Percentiles rank a stretch among this genome's conserved stretches.
Evolutionary conservation across 2,797 vertebrate genomes (phyloP).

Genomic region (Spondyliosoma cantharus): DNA sequence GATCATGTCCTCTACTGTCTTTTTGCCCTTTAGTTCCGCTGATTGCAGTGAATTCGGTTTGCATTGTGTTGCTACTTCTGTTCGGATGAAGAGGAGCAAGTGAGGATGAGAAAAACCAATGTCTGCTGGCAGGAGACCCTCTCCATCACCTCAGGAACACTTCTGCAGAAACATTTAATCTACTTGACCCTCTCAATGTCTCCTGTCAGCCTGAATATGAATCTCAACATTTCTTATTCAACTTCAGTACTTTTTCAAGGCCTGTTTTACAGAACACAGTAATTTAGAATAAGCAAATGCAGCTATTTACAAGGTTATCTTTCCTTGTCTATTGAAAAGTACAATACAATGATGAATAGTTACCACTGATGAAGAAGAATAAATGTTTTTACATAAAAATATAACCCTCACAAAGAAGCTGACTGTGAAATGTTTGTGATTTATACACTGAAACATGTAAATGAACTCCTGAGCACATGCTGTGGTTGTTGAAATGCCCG

Average conservation of each 20-base stretch:
- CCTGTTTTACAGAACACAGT: conserved; percentile 10
- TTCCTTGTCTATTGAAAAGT: not conserved
- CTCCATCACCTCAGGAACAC: conserved; percentile 58
- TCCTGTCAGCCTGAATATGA: conserved; percentile 16
- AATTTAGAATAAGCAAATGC: conserved; percentile 1
- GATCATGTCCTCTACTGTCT: not conserved
- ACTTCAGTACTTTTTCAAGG: not conserved
- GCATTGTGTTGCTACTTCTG: conserved; percentile 90
- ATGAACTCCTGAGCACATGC: not conserved
- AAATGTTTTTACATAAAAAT: conserved; percentile 9
- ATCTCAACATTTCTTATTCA: conserved; percentile 29
- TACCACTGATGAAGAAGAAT: not conserved
- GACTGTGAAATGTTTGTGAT: conserved; percentile 13
- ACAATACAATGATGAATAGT: conserved; percentile 8
- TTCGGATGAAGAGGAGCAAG: conserved; percentile 87
- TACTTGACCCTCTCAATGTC: conserved; percentile 2
- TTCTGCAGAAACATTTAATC: conserved; percentile 3
- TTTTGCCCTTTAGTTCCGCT: conserved; percentile 87
- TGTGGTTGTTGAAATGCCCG: conserved; percentile 10
- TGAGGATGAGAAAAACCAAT: conserved; percentile 1
- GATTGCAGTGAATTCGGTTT: conserved; percentile 91
- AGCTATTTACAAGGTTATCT: not conserved
- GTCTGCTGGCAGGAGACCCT: conserved; percentile 9
- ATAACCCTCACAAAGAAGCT: not conserved
- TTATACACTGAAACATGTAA: conserved; percentile 20